phyloP scores from a whole-genome alignment of 1,140 invertebrate genomes.

The Ctenoplectra terminalis region DNA sequence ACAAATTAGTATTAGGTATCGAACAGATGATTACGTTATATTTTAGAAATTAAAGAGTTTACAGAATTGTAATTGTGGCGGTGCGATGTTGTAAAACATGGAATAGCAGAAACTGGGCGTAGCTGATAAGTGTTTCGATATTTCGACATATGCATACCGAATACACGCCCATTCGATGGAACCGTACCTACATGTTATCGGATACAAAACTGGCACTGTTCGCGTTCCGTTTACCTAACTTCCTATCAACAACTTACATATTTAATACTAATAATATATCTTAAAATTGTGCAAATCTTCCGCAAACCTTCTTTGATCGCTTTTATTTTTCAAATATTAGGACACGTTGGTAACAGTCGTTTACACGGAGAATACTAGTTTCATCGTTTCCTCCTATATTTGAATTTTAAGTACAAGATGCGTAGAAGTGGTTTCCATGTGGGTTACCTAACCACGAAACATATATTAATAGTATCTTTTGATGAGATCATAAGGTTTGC shows the following conservation, averaged over 20 bases:
- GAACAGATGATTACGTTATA: too few relatives aligned
- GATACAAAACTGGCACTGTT: background rate
- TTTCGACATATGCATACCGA: background rate
- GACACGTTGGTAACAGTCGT: background rate
- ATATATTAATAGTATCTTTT: conserved; percentile 54
- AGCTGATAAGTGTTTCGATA: background rate
- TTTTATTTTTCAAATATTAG: too few relatives aligned
- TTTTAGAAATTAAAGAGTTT: too few relatives aligned
- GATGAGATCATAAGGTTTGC: conserved; percentile 13
- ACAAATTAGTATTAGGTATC: too few relatives aligned
- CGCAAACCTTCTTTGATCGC: too few relatives aligned
- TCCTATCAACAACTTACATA: too few relatives aligned
- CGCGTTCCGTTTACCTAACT: background rate
- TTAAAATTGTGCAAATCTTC: too few relatives aligned
- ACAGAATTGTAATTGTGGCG: too few relatives aligned
- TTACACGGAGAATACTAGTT: background rate
- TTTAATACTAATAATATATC: too few relatives aligned
- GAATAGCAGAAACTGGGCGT: background rate
- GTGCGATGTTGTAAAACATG: too few relatives aligned
- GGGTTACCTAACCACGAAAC: conserved; percentile 45
- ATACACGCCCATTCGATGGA: background rate
- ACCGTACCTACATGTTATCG: too few relatives aligned
- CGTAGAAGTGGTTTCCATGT: conserved; percentile 23
- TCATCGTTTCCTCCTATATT: background rate
- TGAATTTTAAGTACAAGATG: background rate